phyloP scores from a whole-genome alignment of 2,113 vertebrate species.

The Lasiurus cinereus region DNA sequence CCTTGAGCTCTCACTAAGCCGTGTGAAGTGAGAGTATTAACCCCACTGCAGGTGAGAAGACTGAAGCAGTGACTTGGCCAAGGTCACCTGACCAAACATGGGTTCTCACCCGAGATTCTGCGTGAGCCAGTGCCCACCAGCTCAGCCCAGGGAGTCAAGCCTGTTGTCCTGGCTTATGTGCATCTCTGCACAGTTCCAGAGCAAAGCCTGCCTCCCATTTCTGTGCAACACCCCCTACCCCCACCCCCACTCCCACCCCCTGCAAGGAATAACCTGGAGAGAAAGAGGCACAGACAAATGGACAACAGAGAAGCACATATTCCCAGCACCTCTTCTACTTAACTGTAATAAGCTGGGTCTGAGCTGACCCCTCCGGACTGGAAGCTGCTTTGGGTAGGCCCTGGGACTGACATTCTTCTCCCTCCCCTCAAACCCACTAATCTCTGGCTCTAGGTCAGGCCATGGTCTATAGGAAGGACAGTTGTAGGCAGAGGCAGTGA shows the following conservation, averaged over 20 bases:
- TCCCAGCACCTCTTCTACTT: not conserved
- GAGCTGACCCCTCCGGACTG: not conserved
- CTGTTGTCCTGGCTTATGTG: not conserved
- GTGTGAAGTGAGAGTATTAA: not conserved
- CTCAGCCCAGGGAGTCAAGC: not conserved
- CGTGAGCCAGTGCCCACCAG: not conserved
- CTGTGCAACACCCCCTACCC: not conserved
- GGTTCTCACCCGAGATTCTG: not conserved
- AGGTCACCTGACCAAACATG: not conserved
- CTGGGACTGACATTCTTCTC: not conserved
- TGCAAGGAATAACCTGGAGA: not conserved
- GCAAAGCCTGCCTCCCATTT: not conserved
- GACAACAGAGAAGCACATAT: not conserved
- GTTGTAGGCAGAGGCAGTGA: not conserved
- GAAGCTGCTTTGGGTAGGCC: not conserved
- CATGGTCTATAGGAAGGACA: not conserved
- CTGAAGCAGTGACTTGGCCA: not conserved
- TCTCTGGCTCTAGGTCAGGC: not conserved
- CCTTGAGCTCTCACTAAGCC: not conserved
- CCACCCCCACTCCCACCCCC: too few species aligned
- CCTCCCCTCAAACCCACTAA: not conserved
- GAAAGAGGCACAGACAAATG: not conserved
- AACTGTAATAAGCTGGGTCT: not conserved
- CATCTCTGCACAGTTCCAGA: conserved; percentile 17
- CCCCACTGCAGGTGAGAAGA: not conserved